Base-by-base conservation (phyloP, 2,888 invertebrate species). In the Trichogramma dendrolimi region DNA sequence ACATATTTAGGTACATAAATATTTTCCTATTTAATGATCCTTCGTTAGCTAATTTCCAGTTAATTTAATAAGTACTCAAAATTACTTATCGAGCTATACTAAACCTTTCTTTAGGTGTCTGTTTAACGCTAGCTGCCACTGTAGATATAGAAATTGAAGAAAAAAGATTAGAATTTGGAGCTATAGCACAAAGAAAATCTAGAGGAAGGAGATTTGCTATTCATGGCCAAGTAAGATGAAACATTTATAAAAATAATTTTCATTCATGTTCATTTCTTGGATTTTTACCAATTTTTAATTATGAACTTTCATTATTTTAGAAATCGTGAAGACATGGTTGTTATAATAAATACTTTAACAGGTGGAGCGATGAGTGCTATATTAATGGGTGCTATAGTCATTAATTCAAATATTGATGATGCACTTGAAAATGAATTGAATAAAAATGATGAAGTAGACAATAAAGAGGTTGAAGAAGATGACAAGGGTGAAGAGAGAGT, bases 171-270 rank as follows among this genome's bases (percentile, higher is more conserved):
- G n/a, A n/a, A n/a, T n/a, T n/a, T n/a, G n/a, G n/a, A n/a, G n/a
- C n/a, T n/a, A n/a, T n/a, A n/a, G n/a, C n/a, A 96, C 80, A 89
- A 91, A 74, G 98, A 98, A 80, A 96, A 98, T 75, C 86, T 91
- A 68, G 97, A 98, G 80, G 97, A 98, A 76, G 95, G 96, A 78
- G 92, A 92, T 10, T 96, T 96, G 96, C 88, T 91, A 75, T 84
- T 96, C 51, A 90, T 96, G 66, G 96, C 95, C 66, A 90, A 87
- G 91, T 92, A 81, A 79, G 80, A 77, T 65, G 55, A 52, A 8
- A 38, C 14, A 10, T 48, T 27, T n/a, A 47, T 14, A n/a, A 50
- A 51, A 43, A 60, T 46, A 3, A 39, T 44, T 10, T n/a, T n/a
- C 50, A 50, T n/a, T n/a, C 7, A 47, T 38, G 5, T 47, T 39